phyloP scores from a whole-genome alignment of 2,888 invertebrate species.

The Lottia scabra region DNA sequence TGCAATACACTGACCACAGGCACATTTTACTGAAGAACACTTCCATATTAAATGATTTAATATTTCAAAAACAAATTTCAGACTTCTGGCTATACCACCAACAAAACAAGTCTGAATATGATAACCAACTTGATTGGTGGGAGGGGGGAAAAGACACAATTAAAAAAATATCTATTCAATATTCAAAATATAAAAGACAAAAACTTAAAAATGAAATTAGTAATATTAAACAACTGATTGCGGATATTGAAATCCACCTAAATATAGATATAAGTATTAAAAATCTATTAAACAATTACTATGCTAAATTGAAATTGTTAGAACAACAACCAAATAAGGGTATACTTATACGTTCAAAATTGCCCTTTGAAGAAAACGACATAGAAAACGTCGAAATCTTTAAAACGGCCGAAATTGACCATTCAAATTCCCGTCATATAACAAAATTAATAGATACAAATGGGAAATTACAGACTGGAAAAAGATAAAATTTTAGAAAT shows the following conservation, averaged over 20 bases:
- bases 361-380: neutral
- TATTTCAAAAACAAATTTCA: neutral
- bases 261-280: neutral
- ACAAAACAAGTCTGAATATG: neutral
- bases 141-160: neutral
- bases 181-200: neutral
- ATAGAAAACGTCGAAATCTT: neutral
- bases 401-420: neutral
- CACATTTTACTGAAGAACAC: neutral
- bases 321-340: neutral
- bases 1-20: neutral
- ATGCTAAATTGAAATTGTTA: neutral
- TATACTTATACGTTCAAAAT: neutral
- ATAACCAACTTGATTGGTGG: neutral
- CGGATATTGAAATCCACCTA: neutral
- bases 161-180: neutral
- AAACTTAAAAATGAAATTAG: neutral
- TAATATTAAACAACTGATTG: neutral
- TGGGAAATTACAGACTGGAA: neutral
- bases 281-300: too few relatives aligned
- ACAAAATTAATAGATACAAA: neutral
- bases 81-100: neutral
- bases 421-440: neutral
- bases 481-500: neutral
- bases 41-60: neutral